Percentiles rank a stretch among this genome's conserved stretches.
Conservation (phyloP, 2,797 vertebrate genomes). For the Clarias fuscus region DNA sequence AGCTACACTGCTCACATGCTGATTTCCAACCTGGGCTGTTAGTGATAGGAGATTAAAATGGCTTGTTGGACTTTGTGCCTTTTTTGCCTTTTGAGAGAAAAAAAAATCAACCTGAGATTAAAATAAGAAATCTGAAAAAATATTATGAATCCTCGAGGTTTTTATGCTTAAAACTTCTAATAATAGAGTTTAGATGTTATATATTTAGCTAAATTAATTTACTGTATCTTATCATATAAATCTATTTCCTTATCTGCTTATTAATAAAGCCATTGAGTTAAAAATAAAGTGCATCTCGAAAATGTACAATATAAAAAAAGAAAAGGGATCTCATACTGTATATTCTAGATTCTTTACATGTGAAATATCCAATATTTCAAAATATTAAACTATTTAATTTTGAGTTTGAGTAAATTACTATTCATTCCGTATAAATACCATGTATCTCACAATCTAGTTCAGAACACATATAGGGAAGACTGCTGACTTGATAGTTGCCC, state of each 20-base stretch:
- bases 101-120: neutral
- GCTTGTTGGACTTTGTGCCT: constrained; percentile 21
- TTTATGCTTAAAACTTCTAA: neutral
- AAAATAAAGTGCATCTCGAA: neutral
- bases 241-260: neutral
- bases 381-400: no score
- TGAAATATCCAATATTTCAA: no score
- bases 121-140: neutral
- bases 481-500: no score
- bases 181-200: neutral
- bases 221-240: neutral
- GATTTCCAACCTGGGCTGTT: constrained; percentile 58
- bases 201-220: neutral
- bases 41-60: constrained; percentile 56
- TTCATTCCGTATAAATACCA: no score
- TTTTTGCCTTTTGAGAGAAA: neutral
- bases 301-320: no score
- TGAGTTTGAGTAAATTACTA: no score
- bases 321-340: no score
- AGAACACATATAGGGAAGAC: no score
- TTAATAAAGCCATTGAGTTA: neutral
- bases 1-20: constrained; percentile 76
- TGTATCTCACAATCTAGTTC: no score
- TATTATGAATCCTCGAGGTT: neutral
- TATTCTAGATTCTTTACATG: no score